A percentile compares a stretch with the other conserved stretches of the same genome.
These are phyloP conservation scores for Argynnis bischoffii DNA, from an alignment of 2,888 invertebrate species.

Conservation along the genomic window DNA sequence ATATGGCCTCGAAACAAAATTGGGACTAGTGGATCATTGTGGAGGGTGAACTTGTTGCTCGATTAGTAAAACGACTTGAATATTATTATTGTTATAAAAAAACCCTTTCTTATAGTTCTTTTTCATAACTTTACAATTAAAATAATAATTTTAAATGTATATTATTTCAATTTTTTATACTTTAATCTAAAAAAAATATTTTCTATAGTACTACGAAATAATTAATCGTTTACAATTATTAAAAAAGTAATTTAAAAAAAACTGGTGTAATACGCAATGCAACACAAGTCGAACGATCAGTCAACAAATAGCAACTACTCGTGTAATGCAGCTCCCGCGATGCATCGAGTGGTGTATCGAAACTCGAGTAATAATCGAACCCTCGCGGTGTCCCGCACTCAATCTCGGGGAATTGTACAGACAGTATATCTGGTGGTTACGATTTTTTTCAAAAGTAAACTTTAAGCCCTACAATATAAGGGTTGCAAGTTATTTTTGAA, in stretches of 20 bases:
- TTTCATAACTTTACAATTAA: background rate
- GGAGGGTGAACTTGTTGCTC: slow-evolving; percentile 41
- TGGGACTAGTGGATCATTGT: slow-evolving; percentile 45
- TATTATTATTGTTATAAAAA: background rate
- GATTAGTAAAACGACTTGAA: slow-evolving; percentile 39
- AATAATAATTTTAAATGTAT: background rate
- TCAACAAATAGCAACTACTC: slow-evolving; percentile 55
- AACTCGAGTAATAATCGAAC: slow-evolving; percentile 74
- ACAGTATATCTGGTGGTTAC: slow-evolving; percentile 42
- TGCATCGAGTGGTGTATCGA: slow-evolving; percentile 75
- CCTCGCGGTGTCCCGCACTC: slow-evolving; percentile 71
- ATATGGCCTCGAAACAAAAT: slow-evolving; percentile 66
- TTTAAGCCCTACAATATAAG: slow-evolving; percentile 40
- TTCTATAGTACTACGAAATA: too few species aligned
- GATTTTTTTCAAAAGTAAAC: slow-evolving; percentile 47
- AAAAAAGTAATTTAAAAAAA: background rate
- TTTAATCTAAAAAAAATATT: background rate
- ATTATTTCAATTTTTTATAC: background rate
- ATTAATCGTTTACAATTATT: background rate
- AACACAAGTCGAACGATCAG: slow-evolving; percentile 49
- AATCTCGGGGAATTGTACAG: slow-evolving; percentile 72
- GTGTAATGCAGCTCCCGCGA: slow-evolving; percentile 66
- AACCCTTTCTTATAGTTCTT: background rate
- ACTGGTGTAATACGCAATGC: background rate
- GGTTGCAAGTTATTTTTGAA: slow-evolving; percentile 30